These are phyloP conservation scores for Danio choprae DNA, from an alignment of 2,797 vertebrate genomes.

Conservation along the genomic window DNA sequence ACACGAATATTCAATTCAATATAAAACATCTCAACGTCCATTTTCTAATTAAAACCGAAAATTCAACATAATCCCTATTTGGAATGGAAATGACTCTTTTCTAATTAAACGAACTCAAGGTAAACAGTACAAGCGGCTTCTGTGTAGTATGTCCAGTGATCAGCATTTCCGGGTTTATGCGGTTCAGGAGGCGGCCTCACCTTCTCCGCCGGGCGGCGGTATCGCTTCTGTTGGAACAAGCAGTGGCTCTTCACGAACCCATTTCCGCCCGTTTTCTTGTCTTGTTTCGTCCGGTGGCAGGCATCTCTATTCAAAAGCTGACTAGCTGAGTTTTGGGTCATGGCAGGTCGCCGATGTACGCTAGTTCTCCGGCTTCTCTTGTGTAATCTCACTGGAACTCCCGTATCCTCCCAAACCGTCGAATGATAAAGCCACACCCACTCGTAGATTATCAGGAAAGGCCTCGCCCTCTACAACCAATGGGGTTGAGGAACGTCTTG, in stretches of 20 bases:
- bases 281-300: conserved; percentile 68
- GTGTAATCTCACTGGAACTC: conserved; percentile 61
- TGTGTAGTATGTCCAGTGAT: background rate
- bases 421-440: conserved; percentile 69
- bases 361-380: conserved; percentile 56
- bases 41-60: background rate
- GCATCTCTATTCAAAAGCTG: conserved; percentile 75
- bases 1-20: background rate
- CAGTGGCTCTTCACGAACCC: conserved; percentile 78
- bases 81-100: background rate
- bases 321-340: conserved; percentile 77
- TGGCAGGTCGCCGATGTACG: conserved; percentile 47
- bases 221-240: conserved; percentile 72
- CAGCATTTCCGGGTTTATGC: conserved; percentile 7
- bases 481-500: conserved; percentile 42
- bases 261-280: conserved; percentile 71
- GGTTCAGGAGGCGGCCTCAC: conserved; percentile 73
- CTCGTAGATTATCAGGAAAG: conserved; percentile 64
- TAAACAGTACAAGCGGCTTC: background rate
- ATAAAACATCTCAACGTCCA: background rate
- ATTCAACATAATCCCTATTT: background rate
- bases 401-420: conserved; percentile 46
- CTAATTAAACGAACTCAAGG: background rate
- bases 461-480: conserved; percentile 64
- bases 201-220: conserved; percentile 72